Evolutionary conservation across 2,888 invertebrate species (phyloP).

Genomic region (Callyntrura sp.): DNA sequence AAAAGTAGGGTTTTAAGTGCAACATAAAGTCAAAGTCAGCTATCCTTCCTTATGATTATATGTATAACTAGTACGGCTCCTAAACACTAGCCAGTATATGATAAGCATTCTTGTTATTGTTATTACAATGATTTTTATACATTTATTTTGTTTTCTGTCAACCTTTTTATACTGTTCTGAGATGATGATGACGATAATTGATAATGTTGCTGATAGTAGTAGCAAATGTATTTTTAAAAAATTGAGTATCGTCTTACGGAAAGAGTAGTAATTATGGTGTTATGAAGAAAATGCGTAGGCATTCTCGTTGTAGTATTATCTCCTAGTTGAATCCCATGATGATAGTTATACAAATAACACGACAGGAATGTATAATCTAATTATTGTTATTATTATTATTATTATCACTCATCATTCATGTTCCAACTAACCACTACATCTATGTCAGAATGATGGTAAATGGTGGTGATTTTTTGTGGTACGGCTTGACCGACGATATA

Average conservation of each 20-base stretch:
- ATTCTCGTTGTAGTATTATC: slow-evolving; percentile 43
- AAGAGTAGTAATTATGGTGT: not conserved
- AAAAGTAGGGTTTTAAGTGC: not conserved
- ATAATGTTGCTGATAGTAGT: slow-evolving; percentile 15
- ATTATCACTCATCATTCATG: not conserved
- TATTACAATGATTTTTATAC: slow-evolving; percentile 36
- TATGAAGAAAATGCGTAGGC: not conserved
- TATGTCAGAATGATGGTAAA: not conserved
- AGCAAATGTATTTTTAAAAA: not conserved
- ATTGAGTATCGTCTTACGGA: not conserved
- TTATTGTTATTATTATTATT: slow-evolving; percentile 15
- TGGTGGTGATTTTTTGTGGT: not conserved
- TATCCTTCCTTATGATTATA: slow-evolving; percentile 16
- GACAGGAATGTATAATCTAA: slow-evolving; percentile 2
- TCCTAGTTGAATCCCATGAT: slow-evolving; percentile 21
- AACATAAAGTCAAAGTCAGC: slow-evolving; percentile 37
- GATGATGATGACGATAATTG: not conserved
- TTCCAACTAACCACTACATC: slow-evolving; percentile 3
- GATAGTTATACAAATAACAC: slow-evolving; percentile 18
- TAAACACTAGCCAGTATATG: not conserved
- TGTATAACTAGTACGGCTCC: not conserved
- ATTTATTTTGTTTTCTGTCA: slow-evolving; percentile 13
- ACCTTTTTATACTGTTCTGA: slow-evolving; percentile 10
- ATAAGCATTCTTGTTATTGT: not conserved
- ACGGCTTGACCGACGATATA: not conserved